phyloP scores from a whole-genome alignment of 1,140 invertebrate genomes.

The Temnothorax curvispinosus region DNA sequence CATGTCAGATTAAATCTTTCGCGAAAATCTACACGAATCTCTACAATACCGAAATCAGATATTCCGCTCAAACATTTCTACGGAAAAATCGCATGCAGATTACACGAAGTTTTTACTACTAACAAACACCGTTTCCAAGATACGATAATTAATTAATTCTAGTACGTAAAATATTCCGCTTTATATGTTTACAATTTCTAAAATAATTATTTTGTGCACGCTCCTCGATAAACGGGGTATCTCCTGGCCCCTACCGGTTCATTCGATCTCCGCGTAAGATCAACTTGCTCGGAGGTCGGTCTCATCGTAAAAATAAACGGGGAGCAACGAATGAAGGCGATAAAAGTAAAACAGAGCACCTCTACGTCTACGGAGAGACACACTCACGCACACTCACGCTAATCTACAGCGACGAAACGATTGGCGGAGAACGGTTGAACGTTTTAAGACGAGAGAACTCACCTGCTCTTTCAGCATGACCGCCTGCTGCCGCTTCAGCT shows the following conservation, averaged over 20 bases:
- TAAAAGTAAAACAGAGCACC: constrained; percentile 58
- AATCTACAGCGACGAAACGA: constrained; percentile 69
- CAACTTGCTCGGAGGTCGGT: not conserved
- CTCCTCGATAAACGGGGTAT: not conserved
- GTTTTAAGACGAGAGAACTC: constrained; percentile 77
- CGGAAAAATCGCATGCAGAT: constrained; percentile 17
- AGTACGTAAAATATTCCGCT: not conserved
- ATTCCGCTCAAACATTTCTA: constrained; percentile 12
- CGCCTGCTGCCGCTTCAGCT: constrained; percentile 94
- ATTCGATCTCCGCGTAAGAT: not conserved
- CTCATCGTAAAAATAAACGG: constrained; percentile 30
- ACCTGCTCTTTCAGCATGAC: constrained; percentile 96
- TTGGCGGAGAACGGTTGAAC: constrained; percentile 31
- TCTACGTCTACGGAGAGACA: constrained; percentile 66
- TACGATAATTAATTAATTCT: not conserved
- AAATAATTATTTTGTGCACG: not conserved
- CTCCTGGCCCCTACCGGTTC: not conserved
- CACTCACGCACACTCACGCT: constrained; percentile 38
- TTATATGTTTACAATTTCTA: not conserved
- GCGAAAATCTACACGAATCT: constrained; percentile 5
- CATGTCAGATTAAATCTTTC: not conserved
- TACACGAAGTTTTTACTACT: constrained; percentile 15
- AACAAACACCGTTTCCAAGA: constrained; percentile 16
- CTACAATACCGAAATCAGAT: not conserved
- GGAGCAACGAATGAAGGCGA: constrained; percentile 48